These are phyloP conservation scores for Tethea ocularis DNA, from an alignment of 2,888 invertebrate genomes.

Conservation along the genomic window DNA sequence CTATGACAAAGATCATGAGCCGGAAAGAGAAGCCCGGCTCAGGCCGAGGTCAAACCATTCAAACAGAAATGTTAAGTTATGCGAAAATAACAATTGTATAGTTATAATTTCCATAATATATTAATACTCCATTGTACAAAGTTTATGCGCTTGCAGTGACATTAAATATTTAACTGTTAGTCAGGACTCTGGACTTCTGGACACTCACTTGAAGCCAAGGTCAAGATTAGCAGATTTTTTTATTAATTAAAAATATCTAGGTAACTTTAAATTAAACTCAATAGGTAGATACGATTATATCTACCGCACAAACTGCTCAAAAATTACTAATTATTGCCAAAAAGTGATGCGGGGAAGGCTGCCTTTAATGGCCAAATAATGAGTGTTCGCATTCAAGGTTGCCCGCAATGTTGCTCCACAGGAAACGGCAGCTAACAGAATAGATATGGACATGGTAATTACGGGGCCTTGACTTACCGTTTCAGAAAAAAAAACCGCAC, in stretches of 20 bases:
- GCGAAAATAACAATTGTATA: background rate
- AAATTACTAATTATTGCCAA: constrained; percentile 65
- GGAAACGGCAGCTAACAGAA: constrained; percentile 75
- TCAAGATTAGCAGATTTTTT: background rate
- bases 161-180: background rate
- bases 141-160: background rate
- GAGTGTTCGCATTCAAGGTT: constrained; percentile 75
- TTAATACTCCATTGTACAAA: background rate
- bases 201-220: background rate
- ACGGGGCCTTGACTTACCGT: constrained; percentile 79
- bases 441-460: constrained; percentile 80
- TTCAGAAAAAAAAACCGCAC: constrained; percentile 74
- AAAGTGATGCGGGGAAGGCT: constrained; percentile 69
- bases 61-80: constrained; percentile 1
- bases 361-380: constrained; percentile 76
- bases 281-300: constrained; percentile 24
- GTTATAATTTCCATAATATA: background rate
- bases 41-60: constrained; percentile 4
- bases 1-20: background rate
- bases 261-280: background rate
- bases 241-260: background rate
- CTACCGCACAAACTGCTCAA: constrained; percentile 31
- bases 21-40: background rate
- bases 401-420: constrained; percentile 64
- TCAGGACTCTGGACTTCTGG: background rate